These are phyloP conservation scores for Coracias cyanogaster DNA, from an alignment of 2,797 vertebrate genomes.

Conservation along the genomic window DNA sequence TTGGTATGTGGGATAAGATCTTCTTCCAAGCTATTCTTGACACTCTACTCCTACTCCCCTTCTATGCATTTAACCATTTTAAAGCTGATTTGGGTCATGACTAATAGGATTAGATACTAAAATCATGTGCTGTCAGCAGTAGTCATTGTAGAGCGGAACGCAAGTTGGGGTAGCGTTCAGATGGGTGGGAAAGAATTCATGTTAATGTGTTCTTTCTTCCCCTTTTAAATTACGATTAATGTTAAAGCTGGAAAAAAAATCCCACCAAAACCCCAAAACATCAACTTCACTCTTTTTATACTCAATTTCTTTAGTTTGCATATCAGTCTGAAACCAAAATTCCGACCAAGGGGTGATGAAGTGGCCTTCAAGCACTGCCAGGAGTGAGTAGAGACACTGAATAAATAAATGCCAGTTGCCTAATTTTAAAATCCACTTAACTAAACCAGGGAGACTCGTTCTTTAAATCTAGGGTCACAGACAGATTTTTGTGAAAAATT, in stretches of 20 bases:
- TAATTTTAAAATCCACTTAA: neutral
- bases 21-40: conserved; percentile 70
- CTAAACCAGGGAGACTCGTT: neutral
- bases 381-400: neutral
- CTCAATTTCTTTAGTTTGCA: neutral
- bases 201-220: neutral
- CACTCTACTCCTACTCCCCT: conserved; percentile 61
- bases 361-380: neutral
- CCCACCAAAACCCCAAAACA: neutral
- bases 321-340: neutral
- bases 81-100: conserved; percentile 66
- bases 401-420: neutral
- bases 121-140: conserved; percentile 37
- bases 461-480: neutral
- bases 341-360: neutral
- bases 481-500: neutral
- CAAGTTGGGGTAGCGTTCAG: neutral
- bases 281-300: neutral
- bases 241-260: neutral
- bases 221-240: neutral
- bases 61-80: conserved; percentile 70
- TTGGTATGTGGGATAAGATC: conserved; percentile 65
- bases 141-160: neutral
- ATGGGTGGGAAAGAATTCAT: neutral
- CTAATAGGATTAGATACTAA: conserved; percentile 61